Evolutionary conservation across 2,888 invertebrate species (phyloP).

Genomic region (Trisateles emortualis): DNA sequence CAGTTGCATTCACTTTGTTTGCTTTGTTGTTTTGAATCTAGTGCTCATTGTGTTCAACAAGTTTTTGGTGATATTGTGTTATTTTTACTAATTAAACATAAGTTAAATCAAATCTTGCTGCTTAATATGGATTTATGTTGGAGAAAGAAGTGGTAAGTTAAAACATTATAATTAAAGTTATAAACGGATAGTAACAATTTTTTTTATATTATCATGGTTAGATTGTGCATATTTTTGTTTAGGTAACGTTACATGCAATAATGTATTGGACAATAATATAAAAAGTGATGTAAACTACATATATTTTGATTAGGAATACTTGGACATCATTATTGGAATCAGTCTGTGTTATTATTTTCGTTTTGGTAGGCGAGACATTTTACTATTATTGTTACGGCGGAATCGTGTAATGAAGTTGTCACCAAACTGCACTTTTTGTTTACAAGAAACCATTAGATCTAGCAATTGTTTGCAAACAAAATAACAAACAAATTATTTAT

Average conservation of each 20-base stretch:
- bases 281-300: neutral
- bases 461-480: no score
- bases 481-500: no score
- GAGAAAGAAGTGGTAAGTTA: slow-evolving; percentile 38
- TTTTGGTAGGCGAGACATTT: neutral
- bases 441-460: no score
- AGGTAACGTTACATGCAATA: neutral
- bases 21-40: slow-evolving; percentile 49
- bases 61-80: slow-evolving; percentile 31
- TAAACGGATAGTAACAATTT: slow-evolving; percentile 12
- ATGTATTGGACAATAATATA: neutral
- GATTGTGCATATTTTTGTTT: neutral
- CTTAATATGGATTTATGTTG: slow-evolving; percentile 26
- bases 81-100: slow-evolving; percentile 15
- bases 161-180: slow-evolving; percentile 28
- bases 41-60: slow-evolving; percentile 39
- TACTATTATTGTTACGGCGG: neutral
- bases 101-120: slow-evolving; percentile 18
- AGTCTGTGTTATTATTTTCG: neutral
- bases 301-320: neutral
- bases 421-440: neutral
- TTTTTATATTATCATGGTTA: neutral
- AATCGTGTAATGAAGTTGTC: neutral
- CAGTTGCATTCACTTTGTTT: slow-evolving; percentile 46
- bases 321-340: neutral